These are phyloP conservation scores for Porites cylindrica DNA, from an alignment of 92 coral and sea anemone genomes.

Conservation along the genomic window DNA sequence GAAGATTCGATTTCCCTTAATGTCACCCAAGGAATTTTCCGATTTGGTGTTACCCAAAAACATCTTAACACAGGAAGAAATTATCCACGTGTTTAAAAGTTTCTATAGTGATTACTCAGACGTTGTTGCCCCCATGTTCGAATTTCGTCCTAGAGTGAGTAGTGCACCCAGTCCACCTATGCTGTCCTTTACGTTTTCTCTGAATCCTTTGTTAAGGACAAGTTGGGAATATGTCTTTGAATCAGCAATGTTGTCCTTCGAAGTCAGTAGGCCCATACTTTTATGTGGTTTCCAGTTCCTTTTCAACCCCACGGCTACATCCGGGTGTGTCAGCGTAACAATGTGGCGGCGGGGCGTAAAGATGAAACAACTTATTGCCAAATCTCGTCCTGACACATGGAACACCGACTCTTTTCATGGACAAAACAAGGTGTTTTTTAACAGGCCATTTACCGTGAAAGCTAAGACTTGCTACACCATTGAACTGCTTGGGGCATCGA, in stretches of 20 bases:
- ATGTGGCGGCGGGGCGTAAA: background rate
- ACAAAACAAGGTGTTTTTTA: background rate
- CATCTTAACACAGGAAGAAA: background rate
- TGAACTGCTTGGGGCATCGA: background rate
- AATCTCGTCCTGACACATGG: background rate
- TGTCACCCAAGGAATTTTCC: constrained; percentile 22
- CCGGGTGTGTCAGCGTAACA: background rate
- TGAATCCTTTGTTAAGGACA: background rate
- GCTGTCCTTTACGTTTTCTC: background rate
- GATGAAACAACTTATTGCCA: background rate
- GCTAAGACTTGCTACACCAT: background rate
- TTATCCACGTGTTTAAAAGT: background rate
- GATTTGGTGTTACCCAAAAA: constrained; percentile 6
- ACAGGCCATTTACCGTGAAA: background rate
- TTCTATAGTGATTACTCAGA: background rate
- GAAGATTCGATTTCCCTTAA: constrained; percentile 2
- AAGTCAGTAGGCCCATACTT: background rate
- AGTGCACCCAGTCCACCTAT: no score
- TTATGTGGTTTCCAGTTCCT: constrained; percentile 3
- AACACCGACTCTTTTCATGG: background rate
- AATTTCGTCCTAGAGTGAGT: background rate
- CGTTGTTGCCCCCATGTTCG: background rate
- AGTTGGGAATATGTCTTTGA: background rate
- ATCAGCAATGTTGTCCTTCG: background rate
- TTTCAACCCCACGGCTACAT: background rate